Evolutionary conservation across 2,113 vertebrate genomes (phyloP).

Genomic region (Ophiodon elongatus): DNA sequence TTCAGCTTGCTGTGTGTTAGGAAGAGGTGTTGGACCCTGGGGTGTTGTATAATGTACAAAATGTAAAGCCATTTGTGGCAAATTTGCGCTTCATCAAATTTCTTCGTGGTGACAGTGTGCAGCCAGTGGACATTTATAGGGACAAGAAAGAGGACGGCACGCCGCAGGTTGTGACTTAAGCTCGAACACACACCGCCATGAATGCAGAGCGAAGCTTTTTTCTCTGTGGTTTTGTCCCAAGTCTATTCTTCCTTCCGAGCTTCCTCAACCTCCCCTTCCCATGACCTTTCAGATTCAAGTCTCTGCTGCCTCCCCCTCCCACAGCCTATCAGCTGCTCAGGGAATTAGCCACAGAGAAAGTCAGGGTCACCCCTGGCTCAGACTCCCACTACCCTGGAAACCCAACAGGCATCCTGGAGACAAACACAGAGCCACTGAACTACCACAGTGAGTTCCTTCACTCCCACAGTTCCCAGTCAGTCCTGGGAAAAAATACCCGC

Average conservation of each 20-base stretch:
- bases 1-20: not conserved
- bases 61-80: not conserved
- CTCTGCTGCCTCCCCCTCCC: constrained; percentile 51
- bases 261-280: constrained; percentile 70
- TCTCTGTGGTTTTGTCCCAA: constrained; percentile 37
- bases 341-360: constrained; percentile 69
- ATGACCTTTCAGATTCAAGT: constrained; percentile 70
- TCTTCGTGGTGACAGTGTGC: not conserved
- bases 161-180: constrained; percentile 1
- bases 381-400: constrained; percentile 80
- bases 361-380: constrained; percentile 73
- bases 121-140: constrained; percentile 1
- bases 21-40: too few species aligned
- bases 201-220: constrained; percentile 51
- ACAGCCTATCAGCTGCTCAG: constrained; percentile 75
- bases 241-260: constrained; percentile 39
- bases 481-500: constrained; percentile 73
- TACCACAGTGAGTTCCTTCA: constrained; percentile 55
- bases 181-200: constrained; percentile 15
- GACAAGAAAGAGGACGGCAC: constrained; percentile 1
- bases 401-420: constrained; percentile 77
- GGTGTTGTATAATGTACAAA: not conserved
- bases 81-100: not conserved
- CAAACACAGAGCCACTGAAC: constrained; percentile 73
- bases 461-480: constrained; percentile 71